Base-by-base conservation (phyloP, 1,140 invertebrate species). In the Odontomachus brunneus region DNA sequence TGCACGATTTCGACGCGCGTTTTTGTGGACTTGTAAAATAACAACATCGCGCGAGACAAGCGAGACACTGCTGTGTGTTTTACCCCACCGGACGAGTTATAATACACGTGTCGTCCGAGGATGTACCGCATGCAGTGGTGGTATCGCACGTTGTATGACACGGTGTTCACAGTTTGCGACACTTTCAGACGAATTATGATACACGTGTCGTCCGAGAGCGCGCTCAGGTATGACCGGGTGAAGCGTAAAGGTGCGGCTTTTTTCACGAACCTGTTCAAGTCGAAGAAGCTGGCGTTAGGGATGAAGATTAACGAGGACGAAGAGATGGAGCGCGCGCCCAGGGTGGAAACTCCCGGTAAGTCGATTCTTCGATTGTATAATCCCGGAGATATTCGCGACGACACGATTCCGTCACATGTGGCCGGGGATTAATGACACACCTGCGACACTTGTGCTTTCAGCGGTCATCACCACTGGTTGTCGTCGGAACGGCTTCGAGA, bases 281-380 rank as follows among this genome's bases (percentile, higher is more conserved):
- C 91, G 53, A 92, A 90, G 82, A 92, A 91, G 90, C 85, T 92
- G 84, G 84, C 90, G 82, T 62, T 92, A 90, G 92, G 92, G 33
- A 93, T 94, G 93, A 93, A 93, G 90, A 93, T 94, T 88, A 91
- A 93, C 86, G 91, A 92, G 86, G 92, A 94, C 88, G 92, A 92
- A 63, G 88, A 90, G 55, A 93, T 93, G 92, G 90, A 94, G 63
- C 91, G 91, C 22, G 89, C 92, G 33, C 88, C 92, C 53, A 93
- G 92, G 83, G 88, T 93, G 53, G 93, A 94, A 78, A 93, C 90
- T 84, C 91, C 92, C 82, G 93, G 93, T 94, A 66, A 91, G 84
- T 38, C 38, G 19, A 26, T 0, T 11, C 17, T 24, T 69, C n/a
- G n/a, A n/a, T n/a, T n/a, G n/a, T n/a, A n/a, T n/a, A n/a, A n/a